Conservation (phyloP, 2,113 vertebrate genomes). For the Anoplopoma fimbria region DNA sequence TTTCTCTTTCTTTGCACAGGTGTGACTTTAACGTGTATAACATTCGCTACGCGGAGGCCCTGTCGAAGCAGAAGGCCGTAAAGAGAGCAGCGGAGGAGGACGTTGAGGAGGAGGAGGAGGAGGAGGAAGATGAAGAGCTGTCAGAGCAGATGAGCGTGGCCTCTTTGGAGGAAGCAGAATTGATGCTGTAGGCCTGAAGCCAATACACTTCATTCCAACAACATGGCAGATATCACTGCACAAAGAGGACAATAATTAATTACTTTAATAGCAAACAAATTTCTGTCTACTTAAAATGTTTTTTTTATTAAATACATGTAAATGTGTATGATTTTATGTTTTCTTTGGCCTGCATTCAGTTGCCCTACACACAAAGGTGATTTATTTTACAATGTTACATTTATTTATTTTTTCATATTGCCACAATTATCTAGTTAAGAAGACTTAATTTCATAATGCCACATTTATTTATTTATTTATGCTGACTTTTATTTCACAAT, state of each 20-base stretch:
- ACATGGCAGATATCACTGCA: neutral
- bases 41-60: slow-evolving; percentile 87
- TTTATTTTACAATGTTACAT: too few species aligned
- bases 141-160: slow-evolving; percentile 73
- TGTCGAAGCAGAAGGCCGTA: slow-evolving; percentile 89
- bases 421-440: too few species aligned
- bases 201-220: neutral
- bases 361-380: neutral
- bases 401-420: too few species aligned
- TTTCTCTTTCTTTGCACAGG: slow-evolving; percentile 73
- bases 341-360: neutral
- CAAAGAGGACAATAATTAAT: neutral
- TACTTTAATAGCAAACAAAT: slow-evolving; percentile 11
- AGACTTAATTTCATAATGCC: too few species aligned
- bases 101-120: slow-evolving; percentile 34
- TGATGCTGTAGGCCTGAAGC: slow-evolving; percentile 55
- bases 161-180: slow-evolving; percentile 67
- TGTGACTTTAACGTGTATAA: slow-evolving; percentile 96
- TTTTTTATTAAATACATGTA: slow-evolving; percentile 67
- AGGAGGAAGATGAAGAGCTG: slow-evolving; percentile 53
- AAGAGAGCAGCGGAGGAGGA: slow-evolving; percentile 81
- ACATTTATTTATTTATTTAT: too few species aligned
- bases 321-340: neutral
- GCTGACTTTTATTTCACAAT: too few species aligned
- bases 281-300: slow-evolving; percentile 31